A percentile compares a stretch with the other conserved stretches of the same genome.
These are phyloP conservation scores for Synanthedon andrenaeformis DNA, from an alignment of 2,888 invertebrate genomes.

Conservation along the genomic window DNA sequence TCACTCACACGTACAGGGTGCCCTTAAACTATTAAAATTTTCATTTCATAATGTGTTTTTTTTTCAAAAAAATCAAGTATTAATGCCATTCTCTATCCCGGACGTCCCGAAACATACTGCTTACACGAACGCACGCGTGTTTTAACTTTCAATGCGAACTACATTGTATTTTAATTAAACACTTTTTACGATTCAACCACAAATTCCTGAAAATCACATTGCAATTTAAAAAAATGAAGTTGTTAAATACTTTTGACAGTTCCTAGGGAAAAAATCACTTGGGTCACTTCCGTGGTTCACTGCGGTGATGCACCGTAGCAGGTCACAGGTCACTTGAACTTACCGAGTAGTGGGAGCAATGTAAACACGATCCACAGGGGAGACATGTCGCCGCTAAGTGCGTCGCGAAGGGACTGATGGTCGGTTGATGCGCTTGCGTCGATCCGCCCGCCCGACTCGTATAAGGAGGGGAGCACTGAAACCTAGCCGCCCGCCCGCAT, in stretches of 20 bases:
- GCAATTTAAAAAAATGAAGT: not conserved
- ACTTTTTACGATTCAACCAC: not conserved
- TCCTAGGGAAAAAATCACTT: not conserved
- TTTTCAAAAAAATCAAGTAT: too few species aligned
- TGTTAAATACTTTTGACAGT: not conserved
- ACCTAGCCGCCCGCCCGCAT: slow-evolving; percentile 52
- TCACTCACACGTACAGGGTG: too few species aligned
- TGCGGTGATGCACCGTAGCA: not conserved
- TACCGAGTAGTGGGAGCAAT: slow-evolving; percentile 65
- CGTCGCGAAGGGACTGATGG: slow-evolving; percentile 54
- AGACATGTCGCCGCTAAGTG: slow-evolving; percentile 61
- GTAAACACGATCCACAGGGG: slow-evolving; percentile 59
- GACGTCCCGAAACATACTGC: slow-evolving; percentile 31
- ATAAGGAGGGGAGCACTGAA: slow-evolving; percentile 20
- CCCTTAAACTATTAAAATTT: too few species aligned
- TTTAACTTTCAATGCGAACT: slow-evolving; percentile 1
- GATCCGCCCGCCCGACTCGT: slow-evolving; percentile 28
- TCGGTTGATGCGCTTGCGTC: slow-evolving; percentile 12
- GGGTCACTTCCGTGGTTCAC: not conserved
- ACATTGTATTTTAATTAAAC: not conserved
- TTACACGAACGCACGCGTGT: slow-evolving; percentile 28
- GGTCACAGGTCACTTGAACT: slow-evolving; percentile 19
- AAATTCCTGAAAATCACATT: not conserved
- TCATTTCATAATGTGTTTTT: too few species aligned
- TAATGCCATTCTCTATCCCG: slow-evolving; percentile 14